Base-by-base conservation (phyloP, 2,113 vertebrate genomes). In the Australoheros scitulus region DNA sequence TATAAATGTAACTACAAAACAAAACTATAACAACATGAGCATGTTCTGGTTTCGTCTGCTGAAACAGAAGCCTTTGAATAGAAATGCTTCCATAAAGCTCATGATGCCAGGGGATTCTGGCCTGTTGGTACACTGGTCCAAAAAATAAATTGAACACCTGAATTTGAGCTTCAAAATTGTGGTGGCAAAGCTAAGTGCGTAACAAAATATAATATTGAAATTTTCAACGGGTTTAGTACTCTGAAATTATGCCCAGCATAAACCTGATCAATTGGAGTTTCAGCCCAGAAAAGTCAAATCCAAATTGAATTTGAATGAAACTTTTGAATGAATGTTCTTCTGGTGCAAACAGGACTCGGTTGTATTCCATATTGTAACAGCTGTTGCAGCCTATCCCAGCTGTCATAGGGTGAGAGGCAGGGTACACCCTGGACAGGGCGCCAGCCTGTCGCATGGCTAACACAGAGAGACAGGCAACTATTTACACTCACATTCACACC, bases 261-360 rank as follows among this genome's bases (percentile, higher is more conserved):
- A 84, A 81, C 52, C 59, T 56, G 76, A n/a, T 75, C 61, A 79
- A 80, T 81, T 81, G 17, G 81, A 76, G 41, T 84, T 6, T 8
- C 70, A 80, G 80, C 75, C 61, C 57, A 59, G 32, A 83, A 68
- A 84, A 86, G 72, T 82, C 7, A n/a, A 77, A 87, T 80, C 65
- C 79, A 77, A 91, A 87, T 80, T 85, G 64, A 34, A 88, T 68
- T 82, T 77, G 68, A 85, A 83, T 86, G 77, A 29, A 65, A 78
- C 10, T 74, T 22, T 11, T 77, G 70, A 47, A 9, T 34, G 32
- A 60, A 36, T 79, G 11, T 63, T 77, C n/a, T 74, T 79, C 38
- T 72, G 79, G 61, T 3, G 26, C 0, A 0, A 79, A 41, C 10
- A 3, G 14, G 18, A 56, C 15, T 11, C 34, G 15, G 60, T 41